phyloP scores from a whole-genome alignment of 2,113 vertebrate species.

The Istiophorus platypterus region DNA sequence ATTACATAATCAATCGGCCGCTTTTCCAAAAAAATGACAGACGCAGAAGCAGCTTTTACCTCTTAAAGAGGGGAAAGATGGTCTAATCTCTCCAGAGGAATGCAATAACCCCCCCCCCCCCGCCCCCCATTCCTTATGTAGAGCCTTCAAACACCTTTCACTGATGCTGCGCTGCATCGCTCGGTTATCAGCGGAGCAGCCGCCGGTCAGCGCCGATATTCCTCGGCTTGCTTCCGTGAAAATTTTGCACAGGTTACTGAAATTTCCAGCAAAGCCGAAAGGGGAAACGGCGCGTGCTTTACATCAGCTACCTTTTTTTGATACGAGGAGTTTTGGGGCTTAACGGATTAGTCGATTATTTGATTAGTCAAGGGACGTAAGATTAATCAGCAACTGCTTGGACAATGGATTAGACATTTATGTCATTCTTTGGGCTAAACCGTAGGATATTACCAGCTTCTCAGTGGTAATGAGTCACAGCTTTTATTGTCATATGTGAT shows the following conservation, averaged over 20 bases:
- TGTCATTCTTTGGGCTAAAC: no score
- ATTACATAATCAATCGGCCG: slow-evolving; percentile 63
- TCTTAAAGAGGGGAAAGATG: background rate
- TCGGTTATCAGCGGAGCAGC: background rate
- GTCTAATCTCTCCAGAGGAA: background rate
- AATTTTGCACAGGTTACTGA: no score
- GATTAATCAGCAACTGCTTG: background rate
- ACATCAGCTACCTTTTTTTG: background rate
- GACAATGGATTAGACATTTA: no score
- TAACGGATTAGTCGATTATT: background rate
- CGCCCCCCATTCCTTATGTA: background rate
- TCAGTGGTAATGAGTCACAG: background rate
- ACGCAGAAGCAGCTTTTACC: background rate
- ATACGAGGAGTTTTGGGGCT: background rate
- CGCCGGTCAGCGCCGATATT: background rate
- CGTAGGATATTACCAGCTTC: background rate
- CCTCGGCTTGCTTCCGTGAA: background rate
- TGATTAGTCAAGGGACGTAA: background rate
- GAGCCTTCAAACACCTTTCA: background rate
- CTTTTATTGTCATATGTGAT: background rate
- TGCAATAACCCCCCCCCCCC: no score
- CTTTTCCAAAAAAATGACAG: slow-evolving; percentile 12
- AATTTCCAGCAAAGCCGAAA: no score
- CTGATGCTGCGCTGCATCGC: background rate
- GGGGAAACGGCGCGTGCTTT: background rate